Base-by-base conservation (phyloP, 2,797 vertebrate genomes). In the Zalophus californianus region DNA sequence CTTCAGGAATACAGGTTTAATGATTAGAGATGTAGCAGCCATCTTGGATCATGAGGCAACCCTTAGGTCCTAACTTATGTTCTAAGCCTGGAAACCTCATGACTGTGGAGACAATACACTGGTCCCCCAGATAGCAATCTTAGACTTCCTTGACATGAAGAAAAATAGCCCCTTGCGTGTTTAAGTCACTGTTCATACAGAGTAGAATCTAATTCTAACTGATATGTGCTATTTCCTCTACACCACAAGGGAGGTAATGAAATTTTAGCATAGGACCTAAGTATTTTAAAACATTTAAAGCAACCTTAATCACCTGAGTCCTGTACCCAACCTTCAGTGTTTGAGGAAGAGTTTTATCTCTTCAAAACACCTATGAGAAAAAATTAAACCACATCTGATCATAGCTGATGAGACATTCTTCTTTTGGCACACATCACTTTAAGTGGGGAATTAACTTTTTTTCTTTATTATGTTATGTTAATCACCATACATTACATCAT, bases 251-350 rank as follows among this genome's bases (percentile, higher is more conserved):
- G 11, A 93, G 0, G 10, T 56, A 29, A 90, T 80, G 7, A 54
- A 72, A 73, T 73, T 62, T 90, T 35, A 44, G 56, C 10, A 58
- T 41, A 54, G 20, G 29, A 64, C 38, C n/a, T 79, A 93, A 56
- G 32, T 60, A 70, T 72, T 85, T 90, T 54, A 25, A 54, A 84
- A 79, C 93, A 72, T n/a, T 62, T 96, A 56, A 77, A 89, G 58
- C 60, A 86, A 66, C 4, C 5, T 82, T 82, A 72, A 62, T 64
- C 48, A 3, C 27, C 54, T 38, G 60, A 1, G 18, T 52, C 18
- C 25, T 72, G 1, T 80, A 50, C 2, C 13, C 38, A 93, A 10
- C 13, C 11, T 70, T 88, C 16, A 54, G 13, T 54, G 20, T 18
- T 77, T 94, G 64, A 80, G 13, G 11, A 78, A 78, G 27, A 66